Evolutionary conservation across 35 echinoderm and acorn worm genomes (phyloP).

Genomic region (Nesometra sesokonis): DNA sequence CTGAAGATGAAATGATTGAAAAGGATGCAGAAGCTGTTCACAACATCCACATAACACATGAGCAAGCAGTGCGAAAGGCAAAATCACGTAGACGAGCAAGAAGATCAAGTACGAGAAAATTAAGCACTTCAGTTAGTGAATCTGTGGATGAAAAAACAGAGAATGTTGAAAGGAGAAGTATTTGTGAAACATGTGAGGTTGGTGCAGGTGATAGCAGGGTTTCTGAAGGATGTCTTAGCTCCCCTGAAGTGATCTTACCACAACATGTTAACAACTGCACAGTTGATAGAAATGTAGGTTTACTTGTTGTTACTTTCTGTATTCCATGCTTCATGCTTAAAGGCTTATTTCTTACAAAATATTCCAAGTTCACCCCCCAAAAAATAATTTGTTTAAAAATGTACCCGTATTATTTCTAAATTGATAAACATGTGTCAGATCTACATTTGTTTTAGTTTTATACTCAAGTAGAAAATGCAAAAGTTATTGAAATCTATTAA

Average conservation of each 20-base stretch:
- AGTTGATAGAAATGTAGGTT: background rate
- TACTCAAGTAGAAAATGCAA: too few relatives aligned
- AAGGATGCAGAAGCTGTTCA: background rate
- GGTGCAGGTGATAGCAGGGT: background rate
- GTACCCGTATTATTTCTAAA: too few relatives aligned
- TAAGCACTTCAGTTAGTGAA: background rate
- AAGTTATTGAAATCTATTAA: too few relatives aligned
- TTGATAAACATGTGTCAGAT: too few relatives aligned
- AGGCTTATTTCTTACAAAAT: too few relatives aligned
- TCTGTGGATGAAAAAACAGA: background rate
- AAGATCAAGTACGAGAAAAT: background rate
- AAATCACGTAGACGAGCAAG: background rate
- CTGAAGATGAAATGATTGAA: slow-evolving; percentile 3
- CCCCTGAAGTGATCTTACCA: background rate
- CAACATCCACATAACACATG: background rate
- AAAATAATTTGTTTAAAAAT: too few relatives aligned
- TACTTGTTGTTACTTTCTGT: background rate
- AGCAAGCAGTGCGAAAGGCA: background rate
- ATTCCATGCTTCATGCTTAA: background rate
- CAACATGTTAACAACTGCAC: background rate
- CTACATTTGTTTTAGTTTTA: too few relatives aligned
- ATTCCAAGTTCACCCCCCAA: too few relatives aligned
- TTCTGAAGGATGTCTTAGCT: background rate
- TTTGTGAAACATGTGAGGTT: background rate
- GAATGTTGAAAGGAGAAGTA: background rate